phyloP scores from a whole-genome alignment of 2,888 invertebrate species.

The Agrochola lota region DNA sequence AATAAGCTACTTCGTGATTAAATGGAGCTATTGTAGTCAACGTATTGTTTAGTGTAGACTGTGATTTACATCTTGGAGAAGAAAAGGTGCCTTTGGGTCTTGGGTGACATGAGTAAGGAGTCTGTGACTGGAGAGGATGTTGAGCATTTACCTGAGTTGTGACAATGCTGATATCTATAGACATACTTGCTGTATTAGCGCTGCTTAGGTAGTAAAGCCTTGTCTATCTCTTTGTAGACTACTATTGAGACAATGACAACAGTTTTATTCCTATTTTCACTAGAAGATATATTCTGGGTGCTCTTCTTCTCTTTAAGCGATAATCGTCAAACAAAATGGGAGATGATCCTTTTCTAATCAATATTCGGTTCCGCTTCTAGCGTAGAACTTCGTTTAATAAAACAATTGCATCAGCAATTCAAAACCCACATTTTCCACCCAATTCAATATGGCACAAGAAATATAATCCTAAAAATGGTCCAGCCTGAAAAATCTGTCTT shows the following conservation, averaged over 20 bases:
- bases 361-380: too few species aligned
- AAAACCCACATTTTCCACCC: background rate
- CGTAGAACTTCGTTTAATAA: background rate
- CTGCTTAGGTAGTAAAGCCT: background rate
- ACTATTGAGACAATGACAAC: background rate
- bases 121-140: background rate
- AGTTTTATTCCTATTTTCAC: too few species aligned
- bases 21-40: slow-evolving; percentile 73
- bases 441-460: slow-evolving; percentile 30
- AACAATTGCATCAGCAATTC: slow-evolving; percentile 2
- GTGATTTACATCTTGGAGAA: slow-evolving; percentile 53
- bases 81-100: slow-evolving; percentile 21
- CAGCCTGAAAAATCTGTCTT: slow-evolving; percentile 50
- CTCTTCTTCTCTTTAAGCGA: too few species aligned
- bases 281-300: too few species aligned
- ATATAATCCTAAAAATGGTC: slow-evolving; percentile 43
- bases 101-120: slow-evolving; percentile 43
- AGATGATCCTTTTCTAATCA: background rate
- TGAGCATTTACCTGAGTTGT: background rate
- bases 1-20: slow-evolving; percentile 89
- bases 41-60: slow-evolving; percentile 63
- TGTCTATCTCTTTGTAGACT: background rate
- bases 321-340: background rate
- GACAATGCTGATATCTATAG: background rate
- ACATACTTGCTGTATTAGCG: background rate